Evolutionary conservation across 2,797 vertebrate species (phyloP), one percentile per base, ranked within the genome.

Genomic region (Acrossocheilus wenchowensis): DNA sequence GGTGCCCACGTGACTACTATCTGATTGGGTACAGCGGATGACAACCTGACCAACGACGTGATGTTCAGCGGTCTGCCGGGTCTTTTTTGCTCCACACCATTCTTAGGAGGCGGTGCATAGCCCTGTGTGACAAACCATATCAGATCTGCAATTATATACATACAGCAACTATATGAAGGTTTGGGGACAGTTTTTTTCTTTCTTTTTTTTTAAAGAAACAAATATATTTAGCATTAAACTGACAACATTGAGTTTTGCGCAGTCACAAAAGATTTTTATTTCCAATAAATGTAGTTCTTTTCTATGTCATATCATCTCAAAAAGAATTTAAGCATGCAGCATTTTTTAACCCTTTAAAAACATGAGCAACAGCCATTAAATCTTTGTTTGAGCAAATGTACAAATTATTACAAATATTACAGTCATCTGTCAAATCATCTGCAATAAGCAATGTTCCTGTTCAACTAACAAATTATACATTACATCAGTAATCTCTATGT

Each of bases 1-100:
- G 97, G 98, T 50, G 98, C 96, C 98, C 98, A 99, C 0, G 98
- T 97, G 84, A 99, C 97, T 21, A 97, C 97, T 87, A 99, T 98
- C 94, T 99, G 98, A 92, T 99, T 99, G 92, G 98, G 98, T 87
- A 99, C 98, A 2, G 98, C 97, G 19, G 98, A 98, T 0, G 98
- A 98, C 50, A 99, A 92, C 81, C 98, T 94, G 81, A 99, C 97
- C 23, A 98, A 92, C 69, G 98, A 98, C 0, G 98, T 99, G 71
- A 99, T 99, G 90, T 99, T 99, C 34, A 99, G 93, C 15, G 98
- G 97, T 26, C 97, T 96, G 30, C 97, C 98, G 9, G 97, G 97
- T 92, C 98, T 95, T 90, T 99, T 99, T 94, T 98, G 98, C 80
- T 99, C 98, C 81, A 99, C 97, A 10, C 98, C 98, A 81, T 98